Evolutionary conservation across 2,888 invertebrate genomes (phyloP), one percentile per base, ranked within the genome.

Genomic region (Gonocerus acuteangulatus): DNA sequence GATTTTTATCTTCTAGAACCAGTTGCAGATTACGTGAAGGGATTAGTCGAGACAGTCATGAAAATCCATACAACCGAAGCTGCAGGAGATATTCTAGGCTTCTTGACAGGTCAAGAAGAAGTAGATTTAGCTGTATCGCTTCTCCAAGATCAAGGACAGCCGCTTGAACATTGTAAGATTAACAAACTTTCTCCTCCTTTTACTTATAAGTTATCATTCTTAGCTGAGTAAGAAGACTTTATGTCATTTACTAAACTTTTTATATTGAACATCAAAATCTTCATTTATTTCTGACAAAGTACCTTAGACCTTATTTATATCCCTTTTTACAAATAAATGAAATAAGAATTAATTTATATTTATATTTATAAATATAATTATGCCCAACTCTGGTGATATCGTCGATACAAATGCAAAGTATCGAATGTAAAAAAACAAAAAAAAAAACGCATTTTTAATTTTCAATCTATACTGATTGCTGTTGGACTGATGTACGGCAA

Each of bases 81-180:
- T 0, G 76, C 80, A 22, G 96, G 96, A 0, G 97, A 97, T 73
- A 80, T 99, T 57, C 74, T 99, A 6, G 89, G 89, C 0, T 99
- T 99, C 73, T 78, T 95, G 1, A 95, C 95, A 0, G 94, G 95
- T 16, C 88, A 87, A 80, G 95, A 97, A 71, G 96, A 97, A 77
- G 95, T 97, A 2, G 85, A 89, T 62, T 76, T 83, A 62, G 90
- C 88, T 0, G 78, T 86, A 2, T 80, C 83, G 27, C 72, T 83
- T 0, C 74, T 91, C 0, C 78, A 79, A 56, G 81, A 81, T 6
- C 60, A 62, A 32, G 65, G 61, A n/a, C 57, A 57, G 44, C 57
- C 57, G 19, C 21, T 57, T 2, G 57, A 57, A 18, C 44, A 57
- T n/a, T 45, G 57, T 57, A 57, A 57, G 32, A 11, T 6, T 32